Evolutionary conservation across 2,113 vertebrate species (phyloP).

Genomic region (Psilopsiagon aymara): DNA sequence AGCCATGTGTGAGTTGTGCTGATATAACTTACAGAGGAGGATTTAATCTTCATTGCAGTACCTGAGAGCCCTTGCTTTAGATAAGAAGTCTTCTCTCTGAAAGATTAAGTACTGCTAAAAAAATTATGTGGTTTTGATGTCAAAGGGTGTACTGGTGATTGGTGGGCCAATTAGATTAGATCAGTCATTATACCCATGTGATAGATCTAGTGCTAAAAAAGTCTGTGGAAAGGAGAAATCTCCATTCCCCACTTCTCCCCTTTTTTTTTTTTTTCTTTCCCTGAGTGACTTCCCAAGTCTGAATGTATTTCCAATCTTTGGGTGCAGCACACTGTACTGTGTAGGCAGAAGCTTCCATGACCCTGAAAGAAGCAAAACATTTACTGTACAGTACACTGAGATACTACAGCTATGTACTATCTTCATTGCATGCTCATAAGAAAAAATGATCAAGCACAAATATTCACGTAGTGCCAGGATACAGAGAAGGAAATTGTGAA

Average conservation of each 20-base stretch:
- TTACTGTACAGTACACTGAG: neutral
- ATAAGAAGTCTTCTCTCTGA: neutral
- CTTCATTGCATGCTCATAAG: neutral
- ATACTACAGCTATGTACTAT: neutral
- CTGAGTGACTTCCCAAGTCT: neutral
- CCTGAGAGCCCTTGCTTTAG: neutral
- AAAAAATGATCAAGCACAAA: constrained; percentile 28
- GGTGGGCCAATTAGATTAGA: neutral
- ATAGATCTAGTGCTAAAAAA: neutral
- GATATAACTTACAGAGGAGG: neutral
- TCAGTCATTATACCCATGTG: neutral
- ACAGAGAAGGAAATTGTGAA: neutral
- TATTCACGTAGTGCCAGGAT: neutral
- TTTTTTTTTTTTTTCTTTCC: neutral
- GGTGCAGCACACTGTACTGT: neutral
- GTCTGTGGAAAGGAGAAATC: neutral
- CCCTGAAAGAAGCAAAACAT: neutral
- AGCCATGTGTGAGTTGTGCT: neutral
- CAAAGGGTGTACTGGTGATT: neutral
- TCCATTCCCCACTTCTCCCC: too few species aligned
- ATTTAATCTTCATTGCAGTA: neutral
- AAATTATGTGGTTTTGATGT: neutral
- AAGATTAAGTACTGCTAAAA: neutral
- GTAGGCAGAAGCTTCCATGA: neutral
- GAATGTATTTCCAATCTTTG: neutral